Evolutionary conservation across 2,113 vertebrate species (phyloP), one percentile per base, ranked within the genome.

Genomic region (Struthidea cinerea): DNA sequence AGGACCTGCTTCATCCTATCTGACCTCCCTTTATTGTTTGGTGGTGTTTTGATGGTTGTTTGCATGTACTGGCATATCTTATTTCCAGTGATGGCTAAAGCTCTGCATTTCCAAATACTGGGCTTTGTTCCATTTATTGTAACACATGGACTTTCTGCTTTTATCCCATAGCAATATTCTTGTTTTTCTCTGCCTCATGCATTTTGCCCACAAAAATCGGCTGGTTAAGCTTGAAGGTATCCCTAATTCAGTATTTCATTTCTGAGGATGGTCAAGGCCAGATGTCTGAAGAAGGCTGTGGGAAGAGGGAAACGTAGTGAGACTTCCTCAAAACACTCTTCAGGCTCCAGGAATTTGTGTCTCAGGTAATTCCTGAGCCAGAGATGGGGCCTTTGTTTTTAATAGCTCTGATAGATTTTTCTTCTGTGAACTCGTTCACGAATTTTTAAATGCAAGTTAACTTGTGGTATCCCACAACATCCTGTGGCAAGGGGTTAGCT

Each of bases 321-420:
- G 68, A 87, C 93, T 96, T 96, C 96, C 93, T 96, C 96, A 96
- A 96, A 96, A 92, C 83, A 86, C 91, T 68, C 64, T 95, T 90
- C 84, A 78, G 89, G 21, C 73, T 97, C 86, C 93, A 96, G 76
- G 95, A 97, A 89, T 96, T 59, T 93, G 93, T 94, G 94, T 89
- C 68, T 94, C 0, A 4, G 73, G 35, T 95, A 68, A 86, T 92
- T 93, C 56, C 56, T 78, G 68, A 81, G 94, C 90, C 94, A 95
- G 80, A 84, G 68, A 90, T 88, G 89, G 60, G 93, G 86, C 89
- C 89, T 95, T 95, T 97, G 63, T 92, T 97, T 94, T 95, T 78
- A 93, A 94, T 84, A 92, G 91, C 86, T 81, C 60, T 94, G 93
- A 94, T 96, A 86, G 91, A 92, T 95, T 97, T 97, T 96, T 96